Evolutionary conservation across 2,797 vertebrate species (phyloP).

Genomic region (Protosalanx chinensis): DNA sequence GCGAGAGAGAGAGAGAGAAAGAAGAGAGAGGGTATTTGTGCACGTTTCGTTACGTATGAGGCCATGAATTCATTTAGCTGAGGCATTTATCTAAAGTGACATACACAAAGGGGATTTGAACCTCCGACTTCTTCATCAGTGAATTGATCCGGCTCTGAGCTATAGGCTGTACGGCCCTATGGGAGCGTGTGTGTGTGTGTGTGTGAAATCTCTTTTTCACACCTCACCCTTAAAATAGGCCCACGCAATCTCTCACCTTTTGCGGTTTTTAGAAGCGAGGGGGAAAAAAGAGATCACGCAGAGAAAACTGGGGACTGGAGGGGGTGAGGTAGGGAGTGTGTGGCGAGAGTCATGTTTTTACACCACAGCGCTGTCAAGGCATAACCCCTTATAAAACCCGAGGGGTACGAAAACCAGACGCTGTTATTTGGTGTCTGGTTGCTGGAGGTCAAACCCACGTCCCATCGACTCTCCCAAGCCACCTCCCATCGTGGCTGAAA

Average conservation of each 20-base stretch:
- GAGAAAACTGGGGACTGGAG: not conserved
- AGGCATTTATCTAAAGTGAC: too few relatives aligned
- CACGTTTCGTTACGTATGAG: not conserved
- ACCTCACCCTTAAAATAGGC: not conserved
- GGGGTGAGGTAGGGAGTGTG: too few relatives aligned
- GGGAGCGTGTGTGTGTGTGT: not conserved
- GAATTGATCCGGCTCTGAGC: too few relatives aligned
- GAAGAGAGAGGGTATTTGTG: not conserved
- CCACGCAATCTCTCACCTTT: not conserved
- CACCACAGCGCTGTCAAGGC: not conserved
- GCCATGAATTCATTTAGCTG: not conserved
- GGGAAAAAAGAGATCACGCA: not conserved
- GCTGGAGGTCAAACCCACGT: not conserved
- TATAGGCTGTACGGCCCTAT: too few relatives aligned
- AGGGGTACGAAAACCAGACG: not conserved
- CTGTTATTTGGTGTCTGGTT: not conserved
- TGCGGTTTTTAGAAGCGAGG: not conserved
- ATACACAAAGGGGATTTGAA: too few relatives aligned
- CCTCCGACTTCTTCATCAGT: too few relatives aligned
- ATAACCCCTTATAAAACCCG: not conserved
- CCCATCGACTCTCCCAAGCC: too few relatives aligned
- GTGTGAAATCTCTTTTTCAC: constrained; percentile 7
- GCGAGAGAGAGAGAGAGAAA: not conserved
- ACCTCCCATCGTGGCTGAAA: not conserved
- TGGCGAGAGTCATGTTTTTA: too few relatives aligned